Base-by-base conservation (phyloP, 2,888 invertebrate genomes). In the Proisotoma minuta region DNA sequence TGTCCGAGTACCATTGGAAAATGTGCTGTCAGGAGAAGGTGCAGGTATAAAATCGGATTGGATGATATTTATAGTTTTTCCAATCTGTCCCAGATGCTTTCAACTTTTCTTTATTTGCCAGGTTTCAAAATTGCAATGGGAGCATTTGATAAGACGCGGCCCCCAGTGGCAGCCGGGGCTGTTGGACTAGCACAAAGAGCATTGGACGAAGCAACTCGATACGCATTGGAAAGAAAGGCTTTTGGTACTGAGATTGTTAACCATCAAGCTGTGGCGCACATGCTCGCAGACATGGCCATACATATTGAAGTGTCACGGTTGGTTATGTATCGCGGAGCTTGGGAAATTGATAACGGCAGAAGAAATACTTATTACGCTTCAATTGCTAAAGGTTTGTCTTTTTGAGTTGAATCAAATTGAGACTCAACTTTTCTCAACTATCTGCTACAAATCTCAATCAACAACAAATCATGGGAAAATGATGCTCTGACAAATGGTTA, bases 91-190 rank as follows among this genome's bases (percentile, higher is more conserved):
- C 20, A 34, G 8, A 34, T 34, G 34, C 34, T 10, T 34, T 10
- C 34, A 10, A 34, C 8, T 34, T 8, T 34, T 10, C 15, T 34
- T 34, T 10, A 34, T 34, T 34, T 48, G 51, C 39, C n/a, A 4
- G 15, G 98, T 26, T 98, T 98, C 79, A 95, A 93, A 81, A 90
- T 98, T 76, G 95, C 96, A 12, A 98, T 97, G 97, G 88, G 87
- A 47, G 65, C 68, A 20, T 68, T 71, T 50, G 71, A 71, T 40
- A 57, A 59, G 47, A 69, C 69, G 1, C 54, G 71, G 1, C 71
- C 71, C 20, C 65, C 65, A 12, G 70, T 56, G 43, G 97, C 93
- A 2, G 87, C 93, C 12, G 90, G 89, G 5, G 94, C 97, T 18
- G 87, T 89, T 1, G 98, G 98, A 2, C 78, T 98, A 58, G 91